These are phyloP conservation scores for Hippocampus kuda DNA, from an alignment of 2,797 vertebrate species.

Conservation along the genomic window DNA sequence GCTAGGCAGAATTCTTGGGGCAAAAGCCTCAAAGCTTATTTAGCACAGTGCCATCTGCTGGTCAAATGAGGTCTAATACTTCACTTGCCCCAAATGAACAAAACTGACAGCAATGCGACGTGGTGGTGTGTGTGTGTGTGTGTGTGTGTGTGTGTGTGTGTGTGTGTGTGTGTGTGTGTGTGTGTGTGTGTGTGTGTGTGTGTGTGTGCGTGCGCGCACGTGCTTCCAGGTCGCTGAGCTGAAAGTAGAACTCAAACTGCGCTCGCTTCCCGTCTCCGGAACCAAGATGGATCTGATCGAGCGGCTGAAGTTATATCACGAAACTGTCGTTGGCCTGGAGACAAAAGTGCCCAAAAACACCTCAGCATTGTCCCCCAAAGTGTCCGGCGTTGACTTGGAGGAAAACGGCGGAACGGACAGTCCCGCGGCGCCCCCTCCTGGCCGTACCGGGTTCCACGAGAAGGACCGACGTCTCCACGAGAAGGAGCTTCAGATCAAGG, in stretches of 20 bases:
- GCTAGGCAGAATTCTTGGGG: background rate
- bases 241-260: conserved; percentile 87
- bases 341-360: conserved; percentile 55
- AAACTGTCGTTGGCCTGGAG: conserved; percentile 53
- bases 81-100: too few species aligned
- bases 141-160: too few species aligned
- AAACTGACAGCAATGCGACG: too few species aligned
- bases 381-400: conserved; percentile 73
- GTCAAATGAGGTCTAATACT: too few species aligned
- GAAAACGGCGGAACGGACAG: conserved; percentile 65
- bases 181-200: too few species aligned
- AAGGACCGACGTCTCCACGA: conserved; percentile 88
- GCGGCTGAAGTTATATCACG: conserved; percentile 80
- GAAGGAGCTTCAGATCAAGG: conserved; percentile 93
- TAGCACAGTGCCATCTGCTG: background rate
- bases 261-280: conserved; percentile 89
- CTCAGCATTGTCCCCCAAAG: conserved; percentile 80
- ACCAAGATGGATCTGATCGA: conserved; percentile 93
- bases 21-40: background rate
- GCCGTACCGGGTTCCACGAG: conserved; percentile 62
- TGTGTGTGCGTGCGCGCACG: too few species aligned
- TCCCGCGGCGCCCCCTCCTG: conserved; percentile 57
- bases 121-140: background rate
- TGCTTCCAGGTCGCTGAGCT: conserved; percentile 82
- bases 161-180: background rate